phyloP scores from a whole-genome alignment of 2,113 vertebrate genomes.

The Rissa tridactyla region DNA sequence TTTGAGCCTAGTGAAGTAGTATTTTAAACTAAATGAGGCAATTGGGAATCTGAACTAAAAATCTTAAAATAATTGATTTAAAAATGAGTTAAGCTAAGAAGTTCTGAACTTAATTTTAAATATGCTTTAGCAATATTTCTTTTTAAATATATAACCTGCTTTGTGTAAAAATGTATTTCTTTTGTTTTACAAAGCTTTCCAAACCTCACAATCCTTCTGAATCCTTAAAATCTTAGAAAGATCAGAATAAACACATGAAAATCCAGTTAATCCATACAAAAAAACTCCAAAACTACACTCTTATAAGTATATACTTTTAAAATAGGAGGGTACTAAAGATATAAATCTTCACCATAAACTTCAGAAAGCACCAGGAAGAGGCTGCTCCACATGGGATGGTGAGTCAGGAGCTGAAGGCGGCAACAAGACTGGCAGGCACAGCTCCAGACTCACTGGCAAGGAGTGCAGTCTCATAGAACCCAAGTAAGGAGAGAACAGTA shows the following conservation, averaged over 20 bases:
- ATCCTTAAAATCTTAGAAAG: neutral
- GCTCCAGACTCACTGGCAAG: neutral
- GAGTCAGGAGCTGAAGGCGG: neutral
- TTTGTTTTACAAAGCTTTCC: neutral
- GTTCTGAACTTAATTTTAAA: neutral
- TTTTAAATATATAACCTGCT: neutral
- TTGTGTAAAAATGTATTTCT: neutral
- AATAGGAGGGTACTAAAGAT: neutral
- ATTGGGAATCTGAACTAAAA: neutral
- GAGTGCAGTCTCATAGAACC: neutral
- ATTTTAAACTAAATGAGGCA: neutral
- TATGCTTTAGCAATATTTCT: neutral
- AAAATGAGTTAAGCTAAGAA: neutral
- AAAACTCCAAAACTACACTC: fast-evolving
- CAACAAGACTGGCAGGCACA: neutral
- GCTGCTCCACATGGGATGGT: neutral
- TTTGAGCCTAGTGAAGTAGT: neutral
- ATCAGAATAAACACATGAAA: neutral
- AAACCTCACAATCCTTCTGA: neutral
- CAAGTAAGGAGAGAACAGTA: neutral
- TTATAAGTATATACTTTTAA: neutral
- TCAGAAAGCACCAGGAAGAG: neutral
- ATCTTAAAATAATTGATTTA: neutral
- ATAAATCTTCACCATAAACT: neutral
- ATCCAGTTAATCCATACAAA: neutral